Base-by-base conservation (phyloP, 2,797 vertebrate species). In the Lacerta bilineata region DNA sequence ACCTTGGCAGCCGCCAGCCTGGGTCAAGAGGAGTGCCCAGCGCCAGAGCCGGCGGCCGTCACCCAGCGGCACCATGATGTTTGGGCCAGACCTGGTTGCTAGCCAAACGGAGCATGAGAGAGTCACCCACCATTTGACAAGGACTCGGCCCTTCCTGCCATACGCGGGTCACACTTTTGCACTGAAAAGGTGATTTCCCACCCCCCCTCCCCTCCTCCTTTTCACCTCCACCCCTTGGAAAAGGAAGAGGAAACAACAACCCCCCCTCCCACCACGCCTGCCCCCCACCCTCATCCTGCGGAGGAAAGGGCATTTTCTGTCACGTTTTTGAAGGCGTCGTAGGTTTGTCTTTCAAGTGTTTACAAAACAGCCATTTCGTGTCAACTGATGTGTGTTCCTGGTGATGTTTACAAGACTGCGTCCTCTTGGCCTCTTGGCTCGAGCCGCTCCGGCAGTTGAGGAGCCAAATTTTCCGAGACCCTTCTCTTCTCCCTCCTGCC, bases 291-390 rank as follows among this genome's bases (percentile, higher is more conserved):
- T n/a, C 91, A 93, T 43, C 68, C 92, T 76, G 77, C 89, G 90
- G 94, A 94, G 90, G 96, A 95, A 93, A 86, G 94, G 96, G 94
- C 91, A 83, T 94, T 95, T 95, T 94, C 94, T 94, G 78, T 93
- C 91, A 92, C 95, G 84, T 92, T 93, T 92, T 93, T 92, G 90
- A 88, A 95, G 95, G 93, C 3, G 4, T 90, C 87, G 92, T 94
- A 95, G 96, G 93, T 96, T 91, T 78, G 94, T 97, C 96, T 97
- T 88, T 96, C 95, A 96, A 95, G 96, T 97, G 96, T 97, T 97
- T 97, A 97, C 95, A 96, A 96, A 50, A 88, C 78, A 95, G 92
- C 68, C 91, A 92, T 95, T 91, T 95, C 83, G 95, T 97, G 96
- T 97, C 96, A 94, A 95, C 95, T 95, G 95, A 94, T 92, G 96